phyloP scores from a whole-genome alignment of 2,888 invertebrate genomes.

The Tipula vernalis region DNA sequence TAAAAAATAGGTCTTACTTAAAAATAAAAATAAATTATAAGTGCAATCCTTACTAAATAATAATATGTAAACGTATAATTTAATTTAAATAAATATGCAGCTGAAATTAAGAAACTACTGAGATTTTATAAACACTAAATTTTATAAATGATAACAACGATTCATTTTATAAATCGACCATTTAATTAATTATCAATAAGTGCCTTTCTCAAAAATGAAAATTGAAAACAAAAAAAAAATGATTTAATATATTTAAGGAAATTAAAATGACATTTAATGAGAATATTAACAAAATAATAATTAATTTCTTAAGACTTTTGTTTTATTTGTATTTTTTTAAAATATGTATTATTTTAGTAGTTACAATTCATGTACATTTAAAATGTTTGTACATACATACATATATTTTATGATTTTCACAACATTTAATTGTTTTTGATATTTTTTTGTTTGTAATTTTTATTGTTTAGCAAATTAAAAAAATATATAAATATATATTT shows the following conservation, averaged over 20 bases:
- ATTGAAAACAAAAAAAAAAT: background rate
- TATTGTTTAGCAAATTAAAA: background rate
- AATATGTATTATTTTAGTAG: background rate
- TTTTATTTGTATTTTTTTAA: background rate
- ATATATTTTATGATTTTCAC: background rate
- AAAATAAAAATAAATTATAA: background rate
- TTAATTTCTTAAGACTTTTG: background rate
- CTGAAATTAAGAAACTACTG: background rate
- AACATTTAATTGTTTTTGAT: background rate
- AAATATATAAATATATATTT: background rate
- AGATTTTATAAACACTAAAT: background rate
- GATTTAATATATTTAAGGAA: background rate
- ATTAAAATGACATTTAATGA: background rate
- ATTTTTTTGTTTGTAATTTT: background rate
- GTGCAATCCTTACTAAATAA: background rate
- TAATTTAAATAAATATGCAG: background rate
- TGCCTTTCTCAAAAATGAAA: background rate
- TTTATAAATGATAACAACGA: background rate
- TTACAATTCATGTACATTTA: background rate
- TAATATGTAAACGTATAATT: background rate
- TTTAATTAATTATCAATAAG: background rate
- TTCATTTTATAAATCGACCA: background rate
- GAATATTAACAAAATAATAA: background rate
- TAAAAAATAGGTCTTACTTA: background rate
- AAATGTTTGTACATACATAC: background rate